phyloP scores from a whole-genome alignment of 1,140 invertebrate species.

The Colletes latitarsis region DNA sequence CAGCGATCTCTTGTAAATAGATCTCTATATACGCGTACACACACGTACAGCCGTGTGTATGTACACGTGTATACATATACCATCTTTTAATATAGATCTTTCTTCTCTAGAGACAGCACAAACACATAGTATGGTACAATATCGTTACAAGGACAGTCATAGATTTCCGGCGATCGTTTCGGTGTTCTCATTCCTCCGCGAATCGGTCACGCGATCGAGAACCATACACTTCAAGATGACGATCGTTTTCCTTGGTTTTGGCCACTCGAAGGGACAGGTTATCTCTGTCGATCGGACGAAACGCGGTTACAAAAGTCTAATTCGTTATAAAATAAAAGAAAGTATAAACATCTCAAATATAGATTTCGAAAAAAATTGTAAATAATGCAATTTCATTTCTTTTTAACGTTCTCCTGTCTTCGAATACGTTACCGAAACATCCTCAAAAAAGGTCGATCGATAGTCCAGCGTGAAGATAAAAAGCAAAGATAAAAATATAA shows the following conservation, averaged over 20 bases:
- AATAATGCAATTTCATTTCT: no score
- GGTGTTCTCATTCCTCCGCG: neutral
- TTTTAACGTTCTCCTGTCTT: no score
- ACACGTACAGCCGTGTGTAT: neutral
- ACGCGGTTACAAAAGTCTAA: no score
- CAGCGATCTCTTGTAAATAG: constrained; percentile 52
- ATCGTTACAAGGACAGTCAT: constrained; percentile 61
- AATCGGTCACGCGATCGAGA: constrained; percentile 10
- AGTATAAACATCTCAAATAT: no score
- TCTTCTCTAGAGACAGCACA: constrained; percentile 65
- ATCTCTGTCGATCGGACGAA: no score
- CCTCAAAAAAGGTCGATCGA: no score
- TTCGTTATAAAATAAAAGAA: no score
- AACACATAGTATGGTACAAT: constrained; percentile 66
- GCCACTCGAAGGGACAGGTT: neutral
- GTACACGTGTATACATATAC: constrained; percentile 47
- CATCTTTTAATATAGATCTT: constrained; percentile 62
- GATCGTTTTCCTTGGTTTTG: neutral
- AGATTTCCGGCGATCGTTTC: constrained; percentile 20
- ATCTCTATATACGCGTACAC: constrained; percentile 51
- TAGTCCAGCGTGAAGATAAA: no score
- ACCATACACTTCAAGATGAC: neutral
- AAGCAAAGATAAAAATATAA: no score
- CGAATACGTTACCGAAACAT: no score
- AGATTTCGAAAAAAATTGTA: no score